Conservation (phyloP, 64 coral and sea anemone species). For the Cladopsammia gracilis region DNA sequence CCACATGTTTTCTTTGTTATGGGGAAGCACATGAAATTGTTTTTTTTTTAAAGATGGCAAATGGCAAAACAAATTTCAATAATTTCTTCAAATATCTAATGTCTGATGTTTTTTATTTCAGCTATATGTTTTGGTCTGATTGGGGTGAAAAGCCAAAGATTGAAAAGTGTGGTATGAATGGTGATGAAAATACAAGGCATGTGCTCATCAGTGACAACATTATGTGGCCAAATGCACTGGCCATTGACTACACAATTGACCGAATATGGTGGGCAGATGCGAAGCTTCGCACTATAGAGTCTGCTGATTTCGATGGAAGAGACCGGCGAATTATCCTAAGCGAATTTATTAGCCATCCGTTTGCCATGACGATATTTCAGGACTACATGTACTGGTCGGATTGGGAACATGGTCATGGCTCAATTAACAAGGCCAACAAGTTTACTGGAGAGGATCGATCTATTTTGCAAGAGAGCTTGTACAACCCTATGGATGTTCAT, state of each 20-base stretch:
- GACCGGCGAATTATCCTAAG: constrained; percentile 45
- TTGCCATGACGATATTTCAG: background rate
- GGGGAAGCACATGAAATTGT: too few relatives aligned
- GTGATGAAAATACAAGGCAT: constrained; percentile 41
- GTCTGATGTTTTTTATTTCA: constrained; percentile 14
- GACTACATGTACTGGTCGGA: constrained; percentile 57
- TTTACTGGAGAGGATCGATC: constrained; percentile 59
- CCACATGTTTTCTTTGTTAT: too few relatives aligned
- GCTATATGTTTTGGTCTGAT: constrained; percentile 94
- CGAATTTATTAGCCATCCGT: background rate
- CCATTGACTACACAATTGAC: constrained; percentile 75
- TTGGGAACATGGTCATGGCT: constrained; percentile 62
- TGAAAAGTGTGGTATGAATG: constrained; percentile 82
- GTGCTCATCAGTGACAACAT: constrained; percentile 59
- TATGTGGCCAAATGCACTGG: constrained; percentile 89
- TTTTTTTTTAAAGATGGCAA: too few relatives aligned
- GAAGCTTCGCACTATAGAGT: constrained; percentile 78
- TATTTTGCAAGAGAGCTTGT: constrained; percentile 62
- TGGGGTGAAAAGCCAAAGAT: constrained; percentile 87
- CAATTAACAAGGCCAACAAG: constrained; percentile 83
- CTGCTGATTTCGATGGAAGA: constrained; percentile 69
- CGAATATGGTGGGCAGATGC: constrained; percentile 92
- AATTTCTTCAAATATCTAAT: too few relatives aligned
- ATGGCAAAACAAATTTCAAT: too few relatives aligned
- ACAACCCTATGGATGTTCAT: constrained; percentile 86